Evolutionary conservation across 2,113 vertebrate species (phyloP).

Genomic region (Lasiurus cinereus): DNA sequence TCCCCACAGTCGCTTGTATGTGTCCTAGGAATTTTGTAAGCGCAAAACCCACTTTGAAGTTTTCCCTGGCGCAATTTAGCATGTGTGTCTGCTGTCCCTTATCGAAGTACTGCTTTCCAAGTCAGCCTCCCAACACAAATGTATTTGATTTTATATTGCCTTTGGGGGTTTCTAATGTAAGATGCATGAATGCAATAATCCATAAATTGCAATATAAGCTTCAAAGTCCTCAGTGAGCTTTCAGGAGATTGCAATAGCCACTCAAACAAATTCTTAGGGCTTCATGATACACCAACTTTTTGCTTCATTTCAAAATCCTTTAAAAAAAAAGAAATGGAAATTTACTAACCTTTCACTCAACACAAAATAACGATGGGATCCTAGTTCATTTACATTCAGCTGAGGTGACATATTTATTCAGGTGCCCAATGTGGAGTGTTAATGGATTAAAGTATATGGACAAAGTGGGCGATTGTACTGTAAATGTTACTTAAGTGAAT

Average conservation of each 20-base stretch:
- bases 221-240: background rate
- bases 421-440: conserved; percentile 66
- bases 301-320: conserved; percentile 55
- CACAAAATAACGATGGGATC: conserved; percentile 55
- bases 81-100: background rate
- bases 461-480: conserved; percentile 65
- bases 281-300: background rate
- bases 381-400: conserved; percentile 63
- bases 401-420: conserved; percentile 75
- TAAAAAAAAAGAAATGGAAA: conserved; percentile 52
- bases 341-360: conserved; percentile 69
- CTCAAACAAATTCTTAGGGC: background rate
- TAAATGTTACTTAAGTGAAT: conserved; percentile 79
- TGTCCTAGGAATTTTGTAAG: background rate
- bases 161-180: background rate
- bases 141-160: background rate
- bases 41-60: background rate
- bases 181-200: background rate
- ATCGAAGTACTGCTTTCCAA: background rate
- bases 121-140: background rate
- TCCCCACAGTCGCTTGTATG: background rate
- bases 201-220: background rate
- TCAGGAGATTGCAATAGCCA: background rate
- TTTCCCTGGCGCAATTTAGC: background rate
- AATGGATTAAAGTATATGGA: conserved; percentile 59